phyloP scores from a whole-genome alignment of 1,140 invertebrate species.

The Zaprionus lachaisei region DNA sequence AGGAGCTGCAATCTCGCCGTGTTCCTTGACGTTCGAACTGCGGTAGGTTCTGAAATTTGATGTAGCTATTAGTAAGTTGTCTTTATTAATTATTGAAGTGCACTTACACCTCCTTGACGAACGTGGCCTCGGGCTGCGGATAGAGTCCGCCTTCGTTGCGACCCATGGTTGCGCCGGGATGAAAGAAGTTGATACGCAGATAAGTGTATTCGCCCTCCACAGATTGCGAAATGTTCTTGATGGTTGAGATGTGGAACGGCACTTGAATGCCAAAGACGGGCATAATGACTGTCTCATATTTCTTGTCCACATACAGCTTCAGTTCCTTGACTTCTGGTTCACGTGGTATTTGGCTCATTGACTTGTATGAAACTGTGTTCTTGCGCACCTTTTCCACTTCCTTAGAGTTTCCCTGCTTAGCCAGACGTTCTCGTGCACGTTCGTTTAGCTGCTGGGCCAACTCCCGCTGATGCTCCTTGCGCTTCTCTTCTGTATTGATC shows the following conservation, averaged over 20 bases:
- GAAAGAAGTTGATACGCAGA: conserved; percentile 99
- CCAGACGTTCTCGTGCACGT: conserved; percentile 95
- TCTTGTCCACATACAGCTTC: conserved; percentile 98
- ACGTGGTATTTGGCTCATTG: conserved; percentile 94
- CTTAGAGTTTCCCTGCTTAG: conserved; percentile 93
- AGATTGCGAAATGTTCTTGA: conserved; percentile 99
- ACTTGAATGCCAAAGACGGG: conserved; percentile 98
- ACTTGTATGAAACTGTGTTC: conserved; percentile 98
- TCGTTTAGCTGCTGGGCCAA: conserved; percentile 96
- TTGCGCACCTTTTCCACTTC: conserved; percentile 97
- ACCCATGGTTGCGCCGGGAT: conserved; percentile 98
- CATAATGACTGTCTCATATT: conserved; percentile 98
- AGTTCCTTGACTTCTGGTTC: conserved; percentile 97
- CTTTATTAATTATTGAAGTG: conserved; percentile 3
- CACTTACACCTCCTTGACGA: conserved; percentile 98
- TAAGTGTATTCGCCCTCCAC: conserved; percentile 99
- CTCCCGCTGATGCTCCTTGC: conserved; percentile 98
- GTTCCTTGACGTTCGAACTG: conserved; percentile 98
- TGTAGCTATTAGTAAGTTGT: background rate
- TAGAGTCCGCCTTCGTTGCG: conserved; percentile 95
- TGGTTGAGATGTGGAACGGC: conserved; percentile 99
- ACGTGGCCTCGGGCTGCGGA: conserved; percentile 97
- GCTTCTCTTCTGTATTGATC: conserved; percentile 97
- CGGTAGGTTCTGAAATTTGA: conserved; percentile 93
- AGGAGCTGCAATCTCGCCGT: conserved; percentile 97